Percentiles rank a stretch among this genome's conserved stretches.
Conservation (phyloP, 2,113 vertebrate genomes). For the Catharus bicknelli region DNA sequence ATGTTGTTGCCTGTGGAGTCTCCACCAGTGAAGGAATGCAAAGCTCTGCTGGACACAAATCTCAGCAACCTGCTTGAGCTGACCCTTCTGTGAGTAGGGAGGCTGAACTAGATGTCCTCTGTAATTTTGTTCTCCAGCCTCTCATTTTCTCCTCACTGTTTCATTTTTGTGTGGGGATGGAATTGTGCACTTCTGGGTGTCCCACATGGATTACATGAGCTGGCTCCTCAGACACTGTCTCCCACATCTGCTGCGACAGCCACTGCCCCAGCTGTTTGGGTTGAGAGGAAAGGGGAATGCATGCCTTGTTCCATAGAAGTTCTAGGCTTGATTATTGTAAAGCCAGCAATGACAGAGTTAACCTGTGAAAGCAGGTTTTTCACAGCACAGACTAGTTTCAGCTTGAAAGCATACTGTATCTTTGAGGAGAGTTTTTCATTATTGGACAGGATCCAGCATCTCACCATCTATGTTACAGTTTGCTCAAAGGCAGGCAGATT, state of each 20-base stretch:
- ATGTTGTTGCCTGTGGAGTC: background rate
- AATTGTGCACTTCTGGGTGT: background rate
- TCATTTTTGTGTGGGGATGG: background rate
- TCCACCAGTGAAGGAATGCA: background rate
- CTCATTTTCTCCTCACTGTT: background rate
- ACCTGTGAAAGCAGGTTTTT: background rate
- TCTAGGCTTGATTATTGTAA: background rate
- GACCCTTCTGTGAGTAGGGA: background rate
- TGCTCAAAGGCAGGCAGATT: constrained; percentile 36
- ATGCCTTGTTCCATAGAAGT: fast-evolving
- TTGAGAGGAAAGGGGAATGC: background rate
- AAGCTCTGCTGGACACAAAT: background rate
- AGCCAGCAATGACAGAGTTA: constrained; percentile 13
- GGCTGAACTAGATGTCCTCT: background rate
- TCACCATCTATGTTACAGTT: constrained; percentile 48
- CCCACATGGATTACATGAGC: background rate
- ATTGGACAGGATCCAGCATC: constrained; percentile 32
- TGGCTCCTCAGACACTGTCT: background rate
- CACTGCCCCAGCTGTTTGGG: fast-evolving
- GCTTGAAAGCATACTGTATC: constrained; percentile 27
- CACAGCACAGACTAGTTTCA: background rate
- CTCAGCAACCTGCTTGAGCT: background rate
- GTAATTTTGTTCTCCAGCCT: background rate
- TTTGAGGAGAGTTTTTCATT: constrained; percentile 17
- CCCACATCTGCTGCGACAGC: fast-evolving